Evolutionary conservation across 1,140 invertebrate genomes (phyloP).

Genomic region (Nomia melanderi): DNA sequence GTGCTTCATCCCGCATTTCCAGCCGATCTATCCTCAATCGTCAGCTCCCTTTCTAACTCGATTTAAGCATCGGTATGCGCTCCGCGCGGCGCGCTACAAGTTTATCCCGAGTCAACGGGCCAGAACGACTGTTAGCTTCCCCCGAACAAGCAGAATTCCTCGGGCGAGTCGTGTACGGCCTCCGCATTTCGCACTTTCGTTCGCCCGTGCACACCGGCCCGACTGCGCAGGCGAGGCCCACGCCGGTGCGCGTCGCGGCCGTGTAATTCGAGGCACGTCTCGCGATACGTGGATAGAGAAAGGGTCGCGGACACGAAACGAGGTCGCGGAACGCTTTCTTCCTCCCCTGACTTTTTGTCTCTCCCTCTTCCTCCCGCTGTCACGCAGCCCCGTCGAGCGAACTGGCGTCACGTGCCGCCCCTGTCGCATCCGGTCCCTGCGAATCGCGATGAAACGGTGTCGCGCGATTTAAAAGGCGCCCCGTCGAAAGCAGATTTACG

Average conservation of each 20-base stretch:
- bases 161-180: background rate
- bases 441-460: conserved; percentile 22
- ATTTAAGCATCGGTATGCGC: too few species aligned
- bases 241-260: conserved; percentile 3
- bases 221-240: background rate
- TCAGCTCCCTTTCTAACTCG: too few species aligned
- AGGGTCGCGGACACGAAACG: conserved; percentile 45
- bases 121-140: background rate
- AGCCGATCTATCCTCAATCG: too few species aligned
- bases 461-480: conserved; percentile 35
- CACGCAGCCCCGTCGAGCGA: too few species aligned
- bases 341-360: too few species aligned
- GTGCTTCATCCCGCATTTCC: too few species aligned
- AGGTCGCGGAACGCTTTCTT: conserved; percentile 40
- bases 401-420: conserved; percentile 24
- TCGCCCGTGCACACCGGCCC: background rate
- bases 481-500: conserved; percentile 29
- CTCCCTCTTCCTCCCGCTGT: too few species aligned
- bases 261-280: conserved; percentile 58
- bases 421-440: conserved; percentile 42
- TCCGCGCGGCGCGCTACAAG: too few species aligned
- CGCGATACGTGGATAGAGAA: conserved; percentile 35
- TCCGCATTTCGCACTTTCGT: background rate
- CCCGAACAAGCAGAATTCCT: background rate
- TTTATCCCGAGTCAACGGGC: too few species aligned